Conservation (phyloP, 2,888 invertebrate genomes). For the Germaria angustata region DNA sequence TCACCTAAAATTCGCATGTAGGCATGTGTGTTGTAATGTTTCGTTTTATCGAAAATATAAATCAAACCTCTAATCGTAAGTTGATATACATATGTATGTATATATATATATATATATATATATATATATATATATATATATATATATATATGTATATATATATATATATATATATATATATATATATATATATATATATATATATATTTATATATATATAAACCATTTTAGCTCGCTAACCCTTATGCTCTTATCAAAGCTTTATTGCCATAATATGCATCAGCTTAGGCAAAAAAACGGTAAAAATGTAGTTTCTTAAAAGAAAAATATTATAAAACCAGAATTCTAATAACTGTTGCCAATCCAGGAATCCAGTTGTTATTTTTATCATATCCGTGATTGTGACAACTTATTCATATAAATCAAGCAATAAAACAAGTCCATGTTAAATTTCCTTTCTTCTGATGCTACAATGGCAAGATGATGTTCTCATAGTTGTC, state of each 20-base stretch:
- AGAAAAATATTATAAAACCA: slow-evolving; percentile 13
- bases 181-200: too few relatives aligned
- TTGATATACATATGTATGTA: too few relatives aligned
- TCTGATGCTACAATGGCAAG: neutral
- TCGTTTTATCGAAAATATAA: too few relatives aligned
- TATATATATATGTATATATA: too few relatives aligned
- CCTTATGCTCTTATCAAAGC: neutral
- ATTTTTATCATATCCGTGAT: neutral
- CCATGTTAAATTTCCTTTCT: slow-evolving; percentile 6
- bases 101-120: too few relatives aligned
- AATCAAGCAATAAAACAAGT: slow-evolving; percentile 22
- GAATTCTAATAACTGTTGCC: slow-evolving; percentile 10
- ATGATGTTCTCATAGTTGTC: slow-evolving; percentile 15
- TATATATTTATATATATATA: too few relatives aligned
- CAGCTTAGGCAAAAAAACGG: neutral
- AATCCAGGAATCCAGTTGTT: neutral
- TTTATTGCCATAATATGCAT: neutral
- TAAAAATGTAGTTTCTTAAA: slow-evolving; percentile 17
- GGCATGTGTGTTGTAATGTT: too few relatives aligned
- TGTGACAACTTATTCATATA: slow-evolving; percentile 18
- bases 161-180: too few relatives aligned
- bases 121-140: too few relatives aligned
- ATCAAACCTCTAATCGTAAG: too few relatives aligned
- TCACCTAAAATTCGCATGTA: too few relatives aligned
- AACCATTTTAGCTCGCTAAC: neutral